A percentile compares a stretch with the other conserved stretches of the same genome.
Evolutionary conservation across 1,140 invertebrate species (phyloP).

Genomic region (Drosophila tristis): DNA sequence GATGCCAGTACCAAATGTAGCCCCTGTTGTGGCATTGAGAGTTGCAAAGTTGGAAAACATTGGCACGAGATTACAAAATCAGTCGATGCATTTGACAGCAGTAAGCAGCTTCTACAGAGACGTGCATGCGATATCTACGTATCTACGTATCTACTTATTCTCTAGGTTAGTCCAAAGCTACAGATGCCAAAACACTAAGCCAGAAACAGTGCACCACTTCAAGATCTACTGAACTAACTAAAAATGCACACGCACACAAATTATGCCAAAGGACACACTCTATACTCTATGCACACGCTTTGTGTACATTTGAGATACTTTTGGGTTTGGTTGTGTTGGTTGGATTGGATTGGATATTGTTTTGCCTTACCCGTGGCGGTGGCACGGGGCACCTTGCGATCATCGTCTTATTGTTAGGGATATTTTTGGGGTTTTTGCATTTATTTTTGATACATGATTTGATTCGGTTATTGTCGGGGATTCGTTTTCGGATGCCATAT

Average conservation of each 20-base stretch:
- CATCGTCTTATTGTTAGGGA: slow-evolving; percentile 54
- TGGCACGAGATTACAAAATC: slow-evolving; percentile 74
- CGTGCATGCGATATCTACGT: too few relatives aligned
- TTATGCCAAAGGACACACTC: too few relatives aligned
- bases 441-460: slow-evolving; percentile 8
- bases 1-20: slow-evolving; percentile 97
- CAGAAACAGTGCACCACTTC: too few relatives aligned
- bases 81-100: slow-evolving; percentile 37
- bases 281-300: too few relatives aligned
- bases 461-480: slow-evolving; percentile 4
- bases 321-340: slow-evolving; percentile 10
- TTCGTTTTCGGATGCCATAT: slow-evolving; percentile 21
- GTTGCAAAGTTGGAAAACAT: slow-evolving; percentile 56
- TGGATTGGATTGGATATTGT: too few relatives aligned
- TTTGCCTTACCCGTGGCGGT: slow-evolving; percentile 68
- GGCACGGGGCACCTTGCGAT: slow-evolving; percentile 70
- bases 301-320: not conserved
- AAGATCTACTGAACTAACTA: too few relatives aligned
- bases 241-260: too few relatives aligned
- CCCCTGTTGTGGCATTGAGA: slow-evolving; percentile 86
- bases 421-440: slow-evolving; percentile 8
- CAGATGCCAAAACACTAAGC: too few relatives aligned
- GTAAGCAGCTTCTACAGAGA: too few relatives aligned
- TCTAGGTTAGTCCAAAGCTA: too few relatives aligned
- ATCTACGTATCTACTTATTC: too few relatives aligned